Base-by-base conservation (phyloP, 2,888 invertebrate genomes). In the Parapristionchus giblindavisi region DNA sequence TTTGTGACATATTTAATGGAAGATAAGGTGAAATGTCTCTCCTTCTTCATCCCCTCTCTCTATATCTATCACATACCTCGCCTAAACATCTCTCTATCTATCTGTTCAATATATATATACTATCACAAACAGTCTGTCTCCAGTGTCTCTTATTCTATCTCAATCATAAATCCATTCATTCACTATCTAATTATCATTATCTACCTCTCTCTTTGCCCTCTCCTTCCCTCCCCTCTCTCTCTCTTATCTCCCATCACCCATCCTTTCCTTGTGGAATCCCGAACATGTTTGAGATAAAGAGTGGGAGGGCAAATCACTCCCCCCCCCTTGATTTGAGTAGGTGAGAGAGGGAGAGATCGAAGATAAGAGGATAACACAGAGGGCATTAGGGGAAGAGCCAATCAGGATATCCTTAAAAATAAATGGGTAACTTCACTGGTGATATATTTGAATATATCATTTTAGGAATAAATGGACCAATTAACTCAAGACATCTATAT, bases 261-360 rank as follows among this genome's bases (percentile, higher is more conserved):
- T 51, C 66, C 36, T 63, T 40, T 63, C 63, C 38, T 40, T 60
- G 36, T 63, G 24, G 40, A 63, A 63, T 63, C 63, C 17, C 63
- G 63, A 63, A 63, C 63, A 63, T 63, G 63, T 63, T 63, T 63
- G 63, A 63, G 63, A 8, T 8, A 40, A 24, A 40, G 63, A 63
- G 63, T 21, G 32, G 29, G 60, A 60, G 34, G 60, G 60, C 8
- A 29, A 60, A 17, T 43, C 11, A 17, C 17, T 8, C 17, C 11
- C 43, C 17, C 43, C 17, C 43, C n/a, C n/a, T 8, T 8, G 43
- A 14, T 8, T 17, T 8, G 60, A 60, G 34, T 38, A 21, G 38
- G 60, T 24, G 60, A n/a, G 58, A 60, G 60, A 60, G 60, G 17
- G 60, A 60, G 60, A 36, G 60, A 21, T 29, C 29, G 65, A 34